Evolutionary conservation across 1,140 invertebrate species (phyloP).

Genomic region (Tetramorium simillimum): DNA sequence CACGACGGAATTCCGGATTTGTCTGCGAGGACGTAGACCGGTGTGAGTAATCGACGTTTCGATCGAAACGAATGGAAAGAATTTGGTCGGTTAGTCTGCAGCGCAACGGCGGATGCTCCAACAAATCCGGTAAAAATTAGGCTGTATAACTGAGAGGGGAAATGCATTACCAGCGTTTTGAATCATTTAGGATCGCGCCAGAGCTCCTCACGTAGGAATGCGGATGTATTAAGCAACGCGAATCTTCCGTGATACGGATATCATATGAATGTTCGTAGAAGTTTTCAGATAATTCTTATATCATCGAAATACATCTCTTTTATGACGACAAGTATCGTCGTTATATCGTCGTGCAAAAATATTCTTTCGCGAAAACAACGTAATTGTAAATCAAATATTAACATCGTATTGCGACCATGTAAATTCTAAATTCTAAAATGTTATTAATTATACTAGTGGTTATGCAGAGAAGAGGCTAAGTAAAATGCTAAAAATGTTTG

Average conservation of each 20-base stretch:
- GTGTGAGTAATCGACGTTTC: conserved; percentile 61
- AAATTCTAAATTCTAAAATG: neutral
- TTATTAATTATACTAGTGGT: neutral
- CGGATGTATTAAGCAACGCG: conserved; percentile 27
- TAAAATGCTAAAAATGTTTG: neutral
- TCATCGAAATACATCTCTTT: neutral
- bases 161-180: conserved; percentile 65
- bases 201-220: conserved; percentile 30
- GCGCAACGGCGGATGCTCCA: conserved; percentile 11
- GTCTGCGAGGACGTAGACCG: conserved; percentile 59
- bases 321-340: neutral
- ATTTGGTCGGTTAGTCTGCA: conserved; percentile 53
- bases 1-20: conserved; percentile 69
- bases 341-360: neutral
- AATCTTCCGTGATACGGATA: conserved; percentile 19
- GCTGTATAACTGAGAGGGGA: conserved; percentile 27
- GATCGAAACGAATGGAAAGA: conserved; percentile 69
- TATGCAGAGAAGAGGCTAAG: neutral
- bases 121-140: conserved; percentile 67
- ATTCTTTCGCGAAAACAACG: neutral
- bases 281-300: conserved; percentile 32
- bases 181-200: conserved; percentile 52
- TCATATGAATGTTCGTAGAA: neutral
- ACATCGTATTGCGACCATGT: neutral
- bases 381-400: neutral